Base-by-base conservation (phyloP, 2,113 vertebrate genomes). In the Mustelus asterias region DNA sequence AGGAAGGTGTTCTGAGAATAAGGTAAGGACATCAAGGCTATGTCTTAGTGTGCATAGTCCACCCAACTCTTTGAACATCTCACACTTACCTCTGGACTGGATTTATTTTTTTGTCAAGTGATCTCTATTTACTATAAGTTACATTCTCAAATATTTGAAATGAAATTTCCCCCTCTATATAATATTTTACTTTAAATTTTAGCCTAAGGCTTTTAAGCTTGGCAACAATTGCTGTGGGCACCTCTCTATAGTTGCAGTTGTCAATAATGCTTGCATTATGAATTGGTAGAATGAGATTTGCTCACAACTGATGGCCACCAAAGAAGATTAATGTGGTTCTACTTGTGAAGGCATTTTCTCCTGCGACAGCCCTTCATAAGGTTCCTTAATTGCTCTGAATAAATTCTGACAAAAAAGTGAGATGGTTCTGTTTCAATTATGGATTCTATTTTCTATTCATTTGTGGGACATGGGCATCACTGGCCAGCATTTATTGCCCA, bases 111-210 rank as follows among this genome's bases (percentile, higher is more conserved):
- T 58, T 70, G 41, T 94, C 26, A 95, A 95, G 89, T 33, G n/a
- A 93, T 65, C 89, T 65, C 58, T 65, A 93, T 67, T 93, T 37
- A 65, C n/a, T n/a, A 93, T 93, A 65, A 92, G 33, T 37, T 65
- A 65, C n/a, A 16, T 37, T 93, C 63, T 93, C 89, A 65, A 65
- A 65, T 93, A 60, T 33, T n/a, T 90, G 24, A 90, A n/a, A 3
- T 90, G 80, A 83, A 41, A 65, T 93, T 37, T 93, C 4, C 89
- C 0, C 60, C 80, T 83, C 37, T 44, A 16, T 83, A 83, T 83
- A n/a, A 93, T 37, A 65, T 67, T 93, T 65, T 63, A n/a, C 20
- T 69, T 92, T 48, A 95, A 54, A 72, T 54, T 13, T 95, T 95
- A 44, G 37, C 41, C 48, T 22, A 72, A 48, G 67, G 13, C 16